These are phyloP conservation scores for Tridacna gigas DNA, from an alignment of 2,888 invertebrate genomes.

Conservation along the genomic window DNA sequence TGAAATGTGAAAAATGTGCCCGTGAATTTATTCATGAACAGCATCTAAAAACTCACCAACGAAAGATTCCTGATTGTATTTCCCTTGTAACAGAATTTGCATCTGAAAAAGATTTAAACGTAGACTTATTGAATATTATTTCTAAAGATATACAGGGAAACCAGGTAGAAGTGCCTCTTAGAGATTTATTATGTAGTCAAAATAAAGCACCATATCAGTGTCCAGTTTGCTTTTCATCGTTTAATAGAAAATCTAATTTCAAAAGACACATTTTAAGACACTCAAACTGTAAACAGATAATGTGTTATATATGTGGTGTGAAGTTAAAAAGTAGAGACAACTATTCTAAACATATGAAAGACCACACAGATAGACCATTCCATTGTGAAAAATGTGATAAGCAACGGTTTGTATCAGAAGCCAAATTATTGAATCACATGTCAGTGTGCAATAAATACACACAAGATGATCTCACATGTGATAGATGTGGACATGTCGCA, in stretches of 20 bases:
- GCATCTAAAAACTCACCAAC: conserved; percentile 29
- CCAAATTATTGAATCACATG: conserved; percentile 34
- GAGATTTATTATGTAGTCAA: conserved; percentile 25
- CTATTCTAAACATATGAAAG: conserved; percentile 40
- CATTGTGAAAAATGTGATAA: conserved; percentile 51
- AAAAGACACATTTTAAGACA: conserved; percentile 43
- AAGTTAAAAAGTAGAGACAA: conserved; percentile 48
- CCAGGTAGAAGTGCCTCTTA: conserved; percentile 17
- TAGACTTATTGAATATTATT: conserved; percentile 16
- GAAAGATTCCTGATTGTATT: conserved; percentile 46
- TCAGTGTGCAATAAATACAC: conserved; percentile 24
- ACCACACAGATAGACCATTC: conserved; percentile 50
- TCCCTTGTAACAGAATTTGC: conserved; percentile 11
- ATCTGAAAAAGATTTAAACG: conserved; percentile 12
- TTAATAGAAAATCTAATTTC: conserved; percentile 31
- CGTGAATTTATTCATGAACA: conserved; percentile 29
- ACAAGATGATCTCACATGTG: conserved; percentile 41
- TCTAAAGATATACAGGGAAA: conserved; percentile 25
- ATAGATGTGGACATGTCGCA: conserved; percentile 42
- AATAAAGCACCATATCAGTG: conserved; percentile 37
- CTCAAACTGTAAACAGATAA: background rate
- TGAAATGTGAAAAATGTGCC: conserved; percentile 41
- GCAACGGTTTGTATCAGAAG: conserved; percentile 26
- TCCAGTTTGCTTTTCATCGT: conserved; percentile 30
- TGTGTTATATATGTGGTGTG: conserved; percentile 57